phyloP scores from a whole-genome alignment of 2,113 vertebrate species.

The Eubucco bourcierii region DNA sequence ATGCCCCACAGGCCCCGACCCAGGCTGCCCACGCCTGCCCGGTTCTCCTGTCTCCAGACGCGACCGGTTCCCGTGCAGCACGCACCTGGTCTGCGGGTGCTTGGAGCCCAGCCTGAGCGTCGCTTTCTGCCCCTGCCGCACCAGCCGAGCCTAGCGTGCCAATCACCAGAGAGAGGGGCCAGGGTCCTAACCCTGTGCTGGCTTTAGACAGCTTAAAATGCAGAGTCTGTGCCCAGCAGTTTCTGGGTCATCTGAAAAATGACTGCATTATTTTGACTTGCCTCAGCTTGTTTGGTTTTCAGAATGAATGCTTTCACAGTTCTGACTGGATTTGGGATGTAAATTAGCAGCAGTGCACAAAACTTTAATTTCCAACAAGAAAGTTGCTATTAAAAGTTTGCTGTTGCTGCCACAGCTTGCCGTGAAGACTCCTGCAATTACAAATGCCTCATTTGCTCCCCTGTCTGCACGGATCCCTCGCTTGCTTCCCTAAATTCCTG shows the following conservation, averaged over 20 bases:
- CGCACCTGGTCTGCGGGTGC: not conserved
- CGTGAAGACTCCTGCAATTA: slow-evolving; percentile 17
- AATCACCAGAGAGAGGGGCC: not conserved
- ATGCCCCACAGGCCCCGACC: not conserved
- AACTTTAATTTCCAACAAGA: not conserved
- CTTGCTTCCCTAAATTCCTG: slow-evolving; percentile 74
- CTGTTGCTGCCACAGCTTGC: slow-evolving; percentile 32
- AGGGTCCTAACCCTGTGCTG: not conserved
- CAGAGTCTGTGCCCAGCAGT: too few relatives aligned
- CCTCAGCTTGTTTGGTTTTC: not conserved
- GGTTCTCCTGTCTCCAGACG: rapidly evolving
- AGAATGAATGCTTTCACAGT: not conserved
- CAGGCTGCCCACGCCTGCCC: not conserved
- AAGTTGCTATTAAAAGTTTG: slow-evolving; percentile 66
- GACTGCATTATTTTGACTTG: not conserved
- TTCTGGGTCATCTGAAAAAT: not conserved
- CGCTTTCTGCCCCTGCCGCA: not conserved
- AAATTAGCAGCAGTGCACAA: not conserved
- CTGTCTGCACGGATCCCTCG: slow-evolving; percentile 57
- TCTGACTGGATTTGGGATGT: not conserved
- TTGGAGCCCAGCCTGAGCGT: not conserved
- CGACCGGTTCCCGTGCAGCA: not conserved
- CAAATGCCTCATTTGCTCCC: slow-evolving; percentile 26
- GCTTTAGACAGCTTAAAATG: not conserved
- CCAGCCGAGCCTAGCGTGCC: rapidly evolving